phyloP scores from a whole-genome alignment of 1,140 invertebrate species.

The Trachelipus rathkii region DNA sequence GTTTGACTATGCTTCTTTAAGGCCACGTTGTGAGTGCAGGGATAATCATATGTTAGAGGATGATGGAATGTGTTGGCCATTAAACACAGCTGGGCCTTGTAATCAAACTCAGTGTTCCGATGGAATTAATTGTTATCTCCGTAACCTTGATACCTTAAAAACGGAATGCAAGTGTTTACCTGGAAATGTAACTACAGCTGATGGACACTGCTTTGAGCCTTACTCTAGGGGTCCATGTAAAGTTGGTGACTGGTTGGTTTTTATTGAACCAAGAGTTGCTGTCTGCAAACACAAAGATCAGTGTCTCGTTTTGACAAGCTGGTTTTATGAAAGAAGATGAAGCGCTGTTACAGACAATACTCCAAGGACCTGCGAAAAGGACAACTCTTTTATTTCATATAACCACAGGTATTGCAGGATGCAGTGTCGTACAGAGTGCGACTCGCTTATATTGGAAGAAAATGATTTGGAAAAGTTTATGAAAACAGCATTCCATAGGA shows the following conservation, averaged over 20 bases:
- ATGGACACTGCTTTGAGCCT: constrained; percentile 46
- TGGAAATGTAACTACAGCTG: constrained; percentile 39
- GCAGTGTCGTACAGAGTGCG: constrained; percentile 47
- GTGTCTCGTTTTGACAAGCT: constrained; percentile 48
- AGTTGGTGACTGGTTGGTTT: constrained; percentile 47
- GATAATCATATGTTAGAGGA: constrained; percentile 46
- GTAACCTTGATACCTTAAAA: constrained; percentile 46
- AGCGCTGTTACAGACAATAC: constrained; percentile 48
- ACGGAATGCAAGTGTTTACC: constrained; percentile 46
- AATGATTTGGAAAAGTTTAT: constrained; percentile 45
- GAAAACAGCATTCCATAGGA: constrained; percentile 48
- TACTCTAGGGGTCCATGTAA: constrained; percentile 47
- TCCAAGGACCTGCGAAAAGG: constrained; percentile 47
- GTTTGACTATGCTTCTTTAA: constrained; percentile 47
- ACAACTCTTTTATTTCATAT: constrained; percentile 47
- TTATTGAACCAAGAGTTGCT: constrained; percentile 42
- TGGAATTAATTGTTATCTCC: constrained; percentile 45
- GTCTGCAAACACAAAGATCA: constrained; percentile 46
- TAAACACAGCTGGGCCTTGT: constrained; percentile 48
- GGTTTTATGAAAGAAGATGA: constrained; percentile 47
- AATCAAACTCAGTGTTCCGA: constrained; percentile 34
- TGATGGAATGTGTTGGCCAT: constrained; percentile 47
- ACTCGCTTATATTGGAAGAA: constrained; percentile 47
- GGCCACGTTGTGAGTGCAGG: constrained; percentile 41
- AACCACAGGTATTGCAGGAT: constrained; percentile 45